Conservation (phyloP, 1,140 invertebrate species). For the Cydia fagiglandana region DNA sequence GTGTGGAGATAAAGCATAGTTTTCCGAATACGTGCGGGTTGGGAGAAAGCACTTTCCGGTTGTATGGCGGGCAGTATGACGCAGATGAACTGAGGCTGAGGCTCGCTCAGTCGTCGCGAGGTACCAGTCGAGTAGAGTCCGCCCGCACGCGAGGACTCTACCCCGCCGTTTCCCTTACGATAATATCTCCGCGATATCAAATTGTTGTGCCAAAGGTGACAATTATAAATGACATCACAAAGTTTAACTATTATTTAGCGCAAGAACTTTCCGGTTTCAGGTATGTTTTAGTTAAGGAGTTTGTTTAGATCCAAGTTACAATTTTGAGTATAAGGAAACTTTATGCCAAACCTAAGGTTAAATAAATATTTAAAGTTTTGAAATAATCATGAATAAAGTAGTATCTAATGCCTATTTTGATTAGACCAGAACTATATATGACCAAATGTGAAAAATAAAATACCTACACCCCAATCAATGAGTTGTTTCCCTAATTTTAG, state of each 20-base stretch:
- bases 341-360: neutral
- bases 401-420: no score
- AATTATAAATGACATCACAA: conserved; percentile 44
- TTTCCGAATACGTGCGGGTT: conserved; percentile 40
- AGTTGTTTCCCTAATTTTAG: no score
- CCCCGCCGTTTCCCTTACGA: conserved; percentile 28
- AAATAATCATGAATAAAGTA: neutral
- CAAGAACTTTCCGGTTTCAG: conserved; percentile 20
- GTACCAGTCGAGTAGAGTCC: conserved; percentile 61
- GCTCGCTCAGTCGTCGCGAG: conserved; percentile 45
- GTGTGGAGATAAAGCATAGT: conserved; percentile 51
- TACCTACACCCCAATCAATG: no score
- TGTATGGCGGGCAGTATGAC: conserved; percentile 66
- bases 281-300: conserved; percentile 33
- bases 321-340: conserved; percentile 3
- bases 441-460: no score
- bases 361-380: neutral
- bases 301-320: neutral
- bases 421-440: no score
- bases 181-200: conserved; percentile 40
- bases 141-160: conserved; percentile 52
- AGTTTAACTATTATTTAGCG: conserved; percentile 38
- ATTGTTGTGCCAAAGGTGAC: conserved; percentile 37
- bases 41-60: conserved; percentile 77
- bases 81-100: conserved; percentile 65